These are phyloP conservation scores for Volucella bombylans DNA, from an alignment of 2,888 invertebrate genomes.

Conservation along the genomic window DNA sequence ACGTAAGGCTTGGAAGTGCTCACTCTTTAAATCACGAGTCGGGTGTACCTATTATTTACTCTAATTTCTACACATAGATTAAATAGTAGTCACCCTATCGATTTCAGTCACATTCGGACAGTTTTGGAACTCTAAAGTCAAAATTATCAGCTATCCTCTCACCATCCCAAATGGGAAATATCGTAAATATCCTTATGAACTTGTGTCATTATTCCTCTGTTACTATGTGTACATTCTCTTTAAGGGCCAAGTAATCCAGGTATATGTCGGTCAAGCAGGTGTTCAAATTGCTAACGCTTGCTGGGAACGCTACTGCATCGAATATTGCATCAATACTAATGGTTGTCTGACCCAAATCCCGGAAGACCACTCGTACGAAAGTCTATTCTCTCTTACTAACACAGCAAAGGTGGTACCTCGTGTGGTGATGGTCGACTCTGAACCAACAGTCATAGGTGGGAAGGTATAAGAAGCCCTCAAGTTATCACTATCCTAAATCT, in stretches of 20 bases:
- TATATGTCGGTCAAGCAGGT: conserved; percentile 92
- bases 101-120: not conserved
- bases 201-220: not conserved
- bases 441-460: conserved; percentile 92
- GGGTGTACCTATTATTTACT: too few species aligned
- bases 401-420: conserved; percentile 91
- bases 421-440: conserved; percentile 92
- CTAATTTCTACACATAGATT: too few species aligned
- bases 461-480: not conserved
- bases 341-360: conserved; percentile 83
- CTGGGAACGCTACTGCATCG: conserved; percentile 91
- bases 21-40: too few species aligned
- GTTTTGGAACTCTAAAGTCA: conserved; percentile 8
- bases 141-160: conserved; percentile 14
- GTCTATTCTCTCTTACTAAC: conserved; percentile 78
- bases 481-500: not conserved
- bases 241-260: conserved; percentile 87
- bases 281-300: conserved; percentile 90
- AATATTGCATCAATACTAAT: conserved; percentile 89
- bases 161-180: conserved; percentile 11
- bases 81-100: not conserved
- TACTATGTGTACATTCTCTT: not conserved
- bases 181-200: not conserved
- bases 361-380: conserved; percentile 77
- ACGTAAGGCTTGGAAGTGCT: too few species aligned